Base-by-base conservation (phyloP, 2,113 vertebrate genomes). In the Leucosticte australis region DNA sequence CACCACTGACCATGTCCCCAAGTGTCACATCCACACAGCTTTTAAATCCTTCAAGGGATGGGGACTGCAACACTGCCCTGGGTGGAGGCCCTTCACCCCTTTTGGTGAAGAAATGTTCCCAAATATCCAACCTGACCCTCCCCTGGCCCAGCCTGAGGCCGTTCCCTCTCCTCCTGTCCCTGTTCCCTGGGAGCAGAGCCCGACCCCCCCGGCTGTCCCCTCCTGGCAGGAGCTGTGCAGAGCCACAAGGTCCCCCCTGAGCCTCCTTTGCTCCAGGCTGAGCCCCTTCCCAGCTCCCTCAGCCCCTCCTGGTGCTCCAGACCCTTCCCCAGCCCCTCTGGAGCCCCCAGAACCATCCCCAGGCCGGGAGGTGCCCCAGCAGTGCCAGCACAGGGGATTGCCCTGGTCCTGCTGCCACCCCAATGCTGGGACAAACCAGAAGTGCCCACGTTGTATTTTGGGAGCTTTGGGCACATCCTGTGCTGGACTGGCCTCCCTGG, bases 71-170 rank as follows among this genome's bases (percentile, higher is more conserved):
- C 26, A 12, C 15, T 35, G 47, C 12, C 26, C 41, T 19, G 47
- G 21, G 9, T n/a, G 56, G 33, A 35, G 14, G 24, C 22, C 56
- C 33, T 23, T 35, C 21, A 35, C 7, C 57, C 3, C 21, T 80
- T 71, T 13, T 2, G 1, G 1, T 20, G 35, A 27, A 22, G 26
- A 31, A 35, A 1, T 56, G 31, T 47, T 26, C 21, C 1, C 1
- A 15, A 27, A 18, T 42, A 41, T 17, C 17, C 30, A 41, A 1
- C 0, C 16, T 18, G 0, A 26, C 0, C 2, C 5, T 63, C 20
- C 39, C 26, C 24, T 15, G 16, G 41, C n/a, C 1, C 30, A 71
- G 1, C n/a, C 5, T 17, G 56, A 39, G 64, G 75, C 49, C 0
- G 0, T 56, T 63, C 15, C 65, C 57, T 56, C 65, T 56, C 13